Evolutionary conservation across 1,140 invertebrate species (phyloP), one percentile per base, ranked within the genome.

Genomic region (Ganaspis sp.): DNA sequence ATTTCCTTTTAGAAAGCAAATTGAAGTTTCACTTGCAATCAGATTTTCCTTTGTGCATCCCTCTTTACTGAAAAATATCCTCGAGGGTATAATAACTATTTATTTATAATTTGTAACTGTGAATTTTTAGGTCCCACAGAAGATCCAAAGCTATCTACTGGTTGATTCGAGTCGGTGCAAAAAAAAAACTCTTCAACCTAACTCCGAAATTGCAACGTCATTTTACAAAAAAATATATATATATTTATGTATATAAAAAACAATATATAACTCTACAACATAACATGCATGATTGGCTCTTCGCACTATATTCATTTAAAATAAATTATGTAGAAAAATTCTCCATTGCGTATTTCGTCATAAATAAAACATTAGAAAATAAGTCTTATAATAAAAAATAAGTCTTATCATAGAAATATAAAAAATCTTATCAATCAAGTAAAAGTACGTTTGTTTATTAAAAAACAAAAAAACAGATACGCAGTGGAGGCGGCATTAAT

Each of bases 251-350:
- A 64, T 64, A 64, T 12, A 64, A 26, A 64, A 64, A 64, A 64
- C 58, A 64, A 64, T 64, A 64, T 64, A 49, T 49, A 49, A 49
- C 45, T 64, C 23, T 64, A 64, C 58, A 64, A 64, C 58, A 49
- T 49, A 64, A 64, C 58, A 64, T 64, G 58, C 58, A 64, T 29
- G 58, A 29, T 64, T 64, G 23, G 58, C 58, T 64, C 58, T 64
- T 64, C 58, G 58, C 23, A 64, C 58, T 64, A 64, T 64, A 64
- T 64, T 64, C 21, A 26, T 26, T 34, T 64, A 45, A 4, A 58
- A 58, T 58, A 58, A 64, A 64, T 64, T 64, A 64, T 4, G 23
- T 29, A 64, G 23, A 64, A n/a, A n/a, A 64, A 64, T 15, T 29
- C 58, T 64, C 58, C 58, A 64, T 64, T 64, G 26, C 26, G 58